Evolutionary conservation across 1,140 invertebrate species (phyloP).

Genomic region (Pseudomyrmex gracilis): DNA sequence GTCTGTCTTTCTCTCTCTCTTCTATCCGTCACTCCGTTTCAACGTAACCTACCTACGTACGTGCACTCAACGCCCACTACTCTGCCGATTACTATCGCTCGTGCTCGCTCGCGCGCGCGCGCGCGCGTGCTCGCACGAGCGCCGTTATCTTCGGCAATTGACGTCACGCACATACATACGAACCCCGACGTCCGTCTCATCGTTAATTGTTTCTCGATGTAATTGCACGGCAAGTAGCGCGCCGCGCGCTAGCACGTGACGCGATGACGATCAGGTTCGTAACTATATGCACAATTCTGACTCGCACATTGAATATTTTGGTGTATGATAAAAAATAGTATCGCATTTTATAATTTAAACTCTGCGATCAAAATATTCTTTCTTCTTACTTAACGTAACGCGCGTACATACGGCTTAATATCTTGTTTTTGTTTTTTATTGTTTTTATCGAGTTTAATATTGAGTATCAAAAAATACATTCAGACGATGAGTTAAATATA

Average conservation of each 20-base stretch:
- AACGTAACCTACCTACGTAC: constrained; percentile 48
- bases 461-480: too few relatives aligned
- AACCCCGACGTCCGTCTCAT: constrained; percentile 62
- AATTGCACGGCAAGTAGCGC: constrained; percentile 66
- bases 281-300: too few relatives aligned
- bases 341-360: too few relatives aligned
- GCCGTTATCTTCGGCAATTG: constrained; percentile 80
- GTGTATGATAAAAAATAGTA: too few relatives aligned
- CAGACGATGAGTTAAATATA: too few relatives aligned
- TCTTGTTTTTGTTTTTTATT: too few relatives aligned
- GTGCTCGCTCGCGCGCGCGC: constrained; percentile 45
- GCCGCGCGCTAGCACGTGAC: constrained; percentile 60
- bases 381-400: too few relatives aligned
- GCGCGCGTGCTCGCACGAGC: constrained; percentile 35
- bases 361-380: too few relatives aligned
- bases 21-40: background rate
- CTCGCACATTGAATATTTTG: too few relatives aligned
- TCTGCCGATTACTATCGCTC: constrained; percentile 41
- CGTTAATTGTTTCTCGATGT: constrained; percentile 74
- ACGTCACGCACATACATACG: constrained; percentile 76
- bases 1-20: background rate
- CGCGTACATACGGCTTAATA: too few relatives aligned
- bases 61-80: constrained; percentile 53
- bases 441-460: too few relatives aligned
- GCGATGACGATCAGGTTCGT: too few relatives aligned